Evolutionary conservation across 2,797 vertebrate genomes (phyloP), one percentile per base, ranked within the genome.

Genomic region (Chanos chanos): DNA sequence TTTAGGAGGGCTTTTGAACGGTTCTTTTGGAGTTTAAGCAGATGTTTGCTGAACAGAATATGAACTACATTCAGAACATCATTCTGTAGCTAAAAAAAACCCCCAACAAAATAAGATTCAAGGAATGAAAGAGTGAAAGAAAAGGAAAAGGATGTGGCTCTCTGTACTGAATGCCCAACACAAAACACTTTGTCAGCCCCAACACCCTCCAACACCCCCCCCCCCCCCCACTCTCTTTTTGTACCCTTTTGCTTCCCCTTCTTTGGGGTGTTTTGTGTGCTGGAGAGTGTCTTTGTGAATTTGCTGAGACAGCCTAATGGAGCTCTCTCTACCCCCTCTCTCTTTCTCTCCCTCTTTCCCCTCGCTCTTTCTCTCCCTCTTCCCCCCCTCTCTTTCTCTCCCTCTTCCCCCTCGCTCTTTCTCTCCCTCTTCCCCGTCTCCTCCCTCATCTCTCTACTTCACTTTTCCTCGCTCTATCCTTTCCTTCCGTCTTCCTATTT

Each of bases 161-260:
- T 78, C 81, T 80, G 81, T 86, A 80, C 82, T 78, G 75, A 83
- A 81, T 81, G 78, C 55, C 72, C 76, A 82, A 82, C 73, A 77
- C 33, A 59, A 76, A 84, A 72, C 68, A 77, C 73, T 68, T 64
- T 65, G 72, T 71, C 71, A 77, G 70, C 71, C 50, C 25, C 62
- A 74, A 73, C 71, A 56, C 49, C 68, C 25, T 43, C 60, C 63
- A 45, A 62, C 74, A 73, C 71, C 56, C 49, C 68, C 25, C 43
- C 60, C 63, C 45, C 71, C 61, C 73, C 64, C 68, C 73, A 59
- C 49, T 60, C 74, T 28, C 68, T 75, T 56, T 70, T 66, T 80
- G 65, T 83, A 75, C 71, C 70, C 67, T 77, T 78, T 83, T 71
- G 70, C 71, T 75, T 77, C 65, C 70, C 28, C 61, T 62, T 25